phyloP scores from a whole-genome alignment of 1,140 invertebrate species.

The Pentalonia nigronervosa region DNA sequence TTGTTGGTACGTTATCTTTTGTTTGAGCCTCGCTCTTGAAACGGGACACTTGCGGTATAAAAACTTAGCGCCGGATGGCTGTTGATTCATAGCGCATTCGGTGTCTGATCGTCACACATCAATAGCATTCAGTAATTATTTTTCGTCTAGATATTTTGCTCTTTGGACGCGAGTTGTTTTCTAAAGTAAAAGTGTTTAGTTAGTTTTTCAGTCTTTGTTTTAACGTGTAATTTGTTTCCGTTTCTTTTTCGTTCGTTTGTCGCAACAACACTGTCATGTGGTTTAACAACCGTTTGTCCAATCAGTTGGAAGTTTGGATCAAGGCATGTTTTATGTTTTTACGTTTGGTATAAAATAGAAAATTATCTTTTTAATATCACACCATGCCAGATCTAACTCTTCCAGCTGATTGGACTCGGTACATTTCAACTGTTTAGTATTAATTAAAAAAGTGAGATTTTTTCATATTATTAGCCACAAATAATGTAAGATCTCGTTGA shows the following conservation, averaged over 20 bases:
- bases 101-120: not conserved
- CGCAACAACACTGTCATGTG: not conserved
- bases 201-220: not conserved
- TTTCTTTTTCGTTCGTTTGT: not conserved
- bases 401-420: constrained; percentile 68
- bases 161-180: not conserved
- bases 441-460: not conserved
- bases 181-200: not conserved
- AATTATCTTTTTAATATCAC: constrained; percentile 28
- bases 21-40: constrained; percentile 38
- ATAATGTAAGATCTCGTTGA: not conserved
- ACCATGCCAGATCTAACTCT: constrained; percentile 73
- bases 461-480: not conserved
- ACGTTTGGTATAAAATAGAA: constrained; percentile 19
- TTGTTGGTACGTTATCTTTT: constrained; percentile 36
- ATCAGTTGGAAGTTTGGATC: constrained; percentile 71
- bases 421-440: not conserved
- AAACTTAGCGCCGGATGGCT: not conserved
- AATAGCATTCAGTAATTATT: not conserved
- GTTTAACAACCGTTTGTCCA: not conserved
- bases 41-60: not conserved
- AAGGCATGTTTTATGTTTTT: constrained; percentile 64
- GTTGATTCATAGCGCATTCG: not conserved
- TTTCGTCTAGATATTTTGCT: not conserved
- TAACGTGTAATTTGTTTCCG: not conserved